These are phyloP conservation scores for Gambelia wislizenii DNA, from an alignment of 2,797 vertebrate genomes.

Conservation along the genomic window DNA sequence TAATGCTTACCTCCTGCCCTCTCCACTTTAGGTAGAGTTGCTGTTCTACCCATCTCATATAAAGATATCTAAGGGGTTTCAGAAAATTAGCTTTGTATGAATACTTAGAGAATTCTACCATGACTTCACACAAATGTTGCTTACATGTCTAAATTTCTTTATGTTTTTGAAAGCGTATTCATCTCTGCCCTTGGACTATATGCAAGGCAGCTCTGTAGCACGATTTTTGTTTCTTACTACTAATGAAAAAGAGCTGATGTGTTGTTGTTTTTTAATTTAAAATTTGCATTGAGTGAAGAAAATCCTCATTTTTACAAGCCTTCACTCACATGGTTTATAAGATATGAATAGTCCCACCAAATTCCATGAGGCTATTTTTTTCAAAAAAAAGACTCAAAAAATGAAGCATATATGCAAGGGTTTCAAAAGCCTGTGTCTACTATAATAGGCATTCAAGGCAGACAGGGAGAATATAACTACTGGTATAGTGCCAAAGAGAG, in stretches of 20 bases:
- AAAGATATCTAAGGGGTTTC: neutral
- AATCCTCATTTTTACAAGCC: neutral
- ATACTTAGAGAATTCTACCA: neutral
- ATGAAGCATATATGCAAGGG: neutral
- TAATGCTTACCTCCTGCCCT: neutral
- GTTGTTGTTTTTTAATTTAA: constrained; percentile 6
- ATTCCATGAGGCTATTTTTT: constrained; percentile 4
- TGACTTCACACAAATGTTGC: neutral
- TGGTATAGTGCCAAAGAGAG: neutral
- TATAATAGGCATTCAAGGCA: constrained; percentile 11
- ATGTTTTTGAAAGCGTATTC: neutral
- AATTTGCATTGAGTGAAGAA: constrained; percentile 10
- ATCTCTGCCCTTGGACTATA: neutral
- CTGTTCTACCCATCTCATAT: neutral
- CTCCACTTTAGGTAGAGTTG: neutral
- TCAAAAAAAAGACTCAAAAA: neutral
- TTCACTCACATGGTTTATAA: neutral
- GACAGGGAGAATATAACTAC: neutral
- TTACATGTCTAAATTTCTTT: neutral
- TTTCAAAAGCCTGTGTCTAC: constrained; percentile 1
- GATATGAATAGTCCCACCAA: neutral
- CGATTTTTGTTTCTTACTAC: neutral
- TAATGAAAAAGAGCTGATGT: neutral
- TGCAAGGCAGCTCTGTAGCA: neutral
- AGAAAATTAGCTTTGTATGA: constrained; percentile 1